Conservation (phyloP, 2,113 vertebrate genomes). For the Boleophthalmus pectinirostris region DNA sequence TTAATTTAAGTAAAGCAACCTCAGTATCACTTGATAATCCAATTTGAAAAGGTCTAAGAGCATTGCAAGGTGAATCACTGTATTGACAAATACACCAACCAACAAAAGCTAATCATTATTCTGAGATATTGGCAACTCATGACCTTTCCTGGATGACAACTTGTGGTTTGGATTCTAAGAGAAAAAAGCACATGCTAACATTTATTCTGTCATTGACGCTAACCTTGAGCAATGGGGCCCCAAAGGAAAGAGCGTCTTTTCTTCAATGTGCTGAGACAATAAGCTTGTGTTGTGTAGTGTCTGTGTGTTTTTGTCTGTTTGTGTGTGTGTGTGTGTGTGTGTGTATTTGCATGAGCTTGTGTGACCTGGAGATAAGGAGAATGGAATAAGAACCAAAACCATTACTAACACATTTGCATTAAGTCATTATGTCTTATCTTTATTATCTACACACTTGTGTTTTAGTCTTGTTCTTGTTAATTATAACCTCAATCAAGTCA, state of each 20-base stretch:
- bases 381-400: background rate
- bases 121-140: constrained; percentile 45
- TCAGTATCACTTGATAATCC: constrained; percentile 26
- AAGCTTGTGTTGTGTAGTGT: too few relatives aligned
- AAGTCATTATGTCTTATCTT: background rate
- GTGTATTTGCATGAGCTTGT: constrained; percentile 17
- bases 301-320: background rate
- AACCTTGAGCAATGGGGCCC: constrained; percentile 69
- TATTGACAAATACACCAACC: constrained; percentile 37
- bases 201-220: constrained; percentile 65
- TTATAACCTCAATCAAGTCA: too few relatives aligned
- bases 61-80: constrained; percentile 29
- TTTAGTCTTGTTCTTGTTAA: background rate
- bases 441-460: background rate
- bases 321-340: constrained; percentile 1
- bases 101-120: constrained; percentile 67
- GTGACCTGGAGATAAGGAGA: constrained; percentile 6
- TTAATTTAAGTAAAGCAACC: background rate
- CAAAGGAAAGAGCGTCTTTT: constrained; percentile 48
- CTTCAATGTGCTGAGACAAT: too few relatives aligned
- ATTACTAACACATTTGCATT: background rate
- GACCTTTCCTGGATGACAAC: constrained; percentile 70
- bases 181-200: constrained; percentile 65
- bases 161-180: constrained; percentile 68
- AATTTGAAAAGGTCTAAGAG: constrained; percentile 23